Conservation (phyloP, 2,797 vertebrate species). For the Leontocebus nigricollis region DNA sequence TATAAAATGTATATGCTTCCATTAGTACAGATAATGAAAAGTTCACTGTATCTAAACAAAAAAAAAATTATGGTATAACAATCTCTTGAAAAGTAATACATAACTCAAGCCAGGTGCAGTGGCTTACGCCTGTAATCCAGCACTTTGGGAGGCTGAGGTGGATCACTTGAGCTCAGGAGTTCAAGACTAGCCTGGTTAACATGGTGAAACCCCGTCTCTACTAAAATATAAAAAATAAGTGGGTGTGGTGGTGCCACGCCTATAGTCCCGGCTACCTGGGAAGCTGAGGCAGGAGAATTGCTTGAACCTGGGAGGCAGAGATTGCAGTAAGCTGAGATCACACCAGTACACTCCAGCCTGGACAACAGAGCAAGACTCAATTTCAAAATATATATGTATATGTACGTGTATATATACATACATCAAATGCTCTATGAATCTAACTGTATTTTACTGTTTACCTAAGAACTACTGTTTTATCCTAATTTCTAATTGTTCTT, state of each 20-base stretch:
- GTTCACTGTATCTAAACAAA: conserved; percentile 2
- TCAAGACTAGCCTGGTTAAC: not conserved
- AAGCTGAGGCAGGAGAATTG: not conserved
- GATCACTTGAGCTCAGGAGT: not conserved
- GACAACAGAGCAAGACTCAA: not conserved
- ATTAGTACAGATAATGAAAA: conserved; percentile 19
- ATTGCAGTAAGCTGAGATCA: not conserved
- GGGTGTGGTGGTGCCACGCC: not conserved
- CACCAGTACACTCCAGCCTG: not conserved
- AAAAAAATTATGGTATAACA: conserved; percentile 1
- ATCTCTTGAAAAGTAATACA: conserved; percentile 42
- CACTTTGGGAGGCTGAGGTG: not conserved
- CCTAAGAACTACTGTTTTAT: conserved; percentile 49
- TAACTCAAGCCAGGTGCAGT: not conserved
- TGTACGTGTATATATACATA: no score
- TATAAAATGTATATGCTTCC: conserved; percentile 27
- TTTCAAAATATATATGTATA: not conserved
- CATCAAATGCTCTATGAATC: conserved; percentile 3
- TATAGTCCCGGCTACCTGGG: not conserved
- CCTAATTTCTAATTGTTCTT: not conserved
- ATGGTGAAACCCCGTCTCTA: not conserved
- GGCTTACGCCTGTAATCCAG: not conserved
- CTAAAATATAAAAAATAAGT: not conserved
- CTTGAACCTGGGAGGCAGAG: not conserved
- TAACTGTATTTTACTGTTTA: conserved; percentile 25